phyloP scores from a whole-genome alignment of 2,113 vertebrate species.

The Gadus chalcogrammus region DNA sequence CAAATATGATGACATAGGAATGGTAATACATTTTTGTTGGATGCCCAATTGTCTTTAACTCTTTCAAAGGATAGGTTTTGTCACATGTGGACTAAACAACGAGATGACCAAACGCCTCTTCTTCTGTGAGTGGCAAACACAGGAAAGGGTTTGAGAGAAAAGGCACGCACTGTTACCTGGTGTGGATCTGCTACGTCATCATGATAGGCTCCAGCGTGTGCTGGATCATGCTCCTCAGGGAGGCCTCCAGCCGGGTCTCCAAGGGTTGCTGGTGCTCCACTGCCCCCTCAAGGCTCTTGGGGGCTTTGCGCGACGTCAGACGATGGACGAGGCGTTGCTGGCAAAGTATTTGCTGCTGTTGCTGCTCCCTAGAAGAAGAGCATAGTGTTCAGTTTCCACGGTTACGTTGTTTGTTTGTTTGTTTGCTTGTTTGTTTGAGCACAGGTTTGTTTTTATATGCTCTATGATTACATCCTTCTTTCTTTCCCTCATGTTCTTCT shows the following conservation, averaged over 20 bases:
- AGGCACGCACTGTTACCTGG: conserved; percentile 68
- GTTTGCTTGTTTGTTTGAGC: not conserved
- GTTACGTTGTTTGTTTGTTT: not conserved
- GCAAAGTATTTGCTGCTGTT: conserved; percentile 80
- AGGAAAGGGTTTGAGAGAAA: too few relatives aligned
- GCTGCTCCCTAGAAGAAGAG: conserved; percentile 65
- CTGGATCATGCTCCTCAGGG: conserved; percentile 79
- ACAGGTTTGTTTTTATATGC: not conserved
- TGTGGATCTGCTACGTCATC: conserved; percentile 84
- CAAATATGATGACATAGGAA: too few relatives aligned
- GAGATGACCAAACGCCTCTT: too few relatives aligned
- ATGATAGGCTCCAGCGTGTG: conserved; percentile 72
- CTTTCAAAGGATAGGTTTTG: too few relatives aligned
- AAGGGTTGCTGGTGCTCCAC: conserved; percentile 56
- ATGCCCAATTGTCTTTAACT: too few relatives aligned
- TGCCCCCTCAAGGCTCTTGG: conserved; percentile 57
- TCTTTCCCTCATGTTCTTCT: not conserved
- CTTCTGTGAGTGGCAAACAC: too few relatives aligned
- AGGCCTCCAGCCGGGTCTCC: conserved; percentile 62
- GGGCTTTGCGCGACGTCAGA: conserved; percentile 54
- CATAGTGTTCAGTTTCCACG: not conserved
- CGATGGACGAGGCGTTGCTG: conserved; percentile 78
- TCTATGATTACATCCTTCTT: not conserved
- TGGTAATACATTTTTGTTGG: too few relatives aligned
- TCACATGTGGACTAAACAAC: too few relatives aligned